phyloP scores from a whole-genome alignment of 2,113 vertebrate species.

The Laticauda laticaudata region DNA sequence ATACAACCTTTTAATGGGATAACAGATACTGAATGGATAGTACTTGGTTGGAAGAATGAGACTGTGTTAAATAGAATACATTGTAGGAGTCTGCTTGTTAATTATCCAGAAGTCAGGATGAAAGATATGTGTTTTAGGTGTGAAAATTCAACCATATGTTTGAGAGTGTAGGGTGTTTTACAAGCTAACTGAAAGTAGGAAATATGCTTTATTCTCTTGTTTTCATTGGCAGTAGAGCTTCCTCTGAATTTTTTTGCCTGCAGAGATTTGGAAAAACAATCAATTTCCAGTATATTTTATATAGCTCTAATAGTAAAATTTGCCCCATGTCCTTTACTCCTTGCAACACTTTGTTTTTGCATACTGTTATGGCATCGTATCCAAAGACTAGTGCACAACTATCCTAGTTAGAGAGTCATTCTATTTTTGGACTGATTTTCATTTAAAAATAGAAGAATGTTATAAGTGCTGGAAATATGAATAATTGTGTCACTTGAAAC shows the following conservation, averaged over 20 bases:
- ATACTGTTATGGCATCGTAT: neutral
- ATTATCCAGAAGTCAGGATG: neutral
- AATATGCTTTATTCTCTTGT: neutral
- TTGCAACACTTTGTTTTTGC: neutral
- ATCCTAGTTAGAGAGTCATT: slow-evolving; percentile 6
- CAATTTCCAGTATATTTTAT: neutral
- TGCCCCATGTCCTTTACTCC: neutral
- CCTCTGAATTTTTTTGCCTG: no score
- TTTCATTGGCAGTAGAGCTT: neutral
- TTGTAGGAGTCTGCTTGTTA: neutral
- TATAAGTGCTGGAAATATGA: slow-evolving; percentile 18
- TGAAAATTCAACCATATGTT: neutral
- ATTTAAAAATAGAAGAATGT: slow-evolving; percentile 16
- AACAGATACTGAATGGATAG: neutral
- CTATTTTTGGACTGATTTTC: slow-evolving; percentile 14
- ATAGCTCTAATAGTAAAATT: neutral
- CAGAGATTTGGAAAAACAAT: neutral
- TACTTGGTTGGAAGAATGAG: neutral
- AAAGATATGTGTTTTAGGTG: neutral
- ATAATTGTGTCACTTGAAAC: slow-evolving; percentile 22
- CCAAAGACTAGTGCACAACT: neutral
- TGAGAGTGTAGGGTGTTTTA: neutral
- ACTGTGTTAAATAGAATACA: neutral
- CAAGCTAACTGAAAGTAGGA: neutral
- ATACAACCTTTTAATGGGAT: neutral